A percentile compares a stretch with the other conserved stretches of the same genome.
phyloP scores from a whole-genome alignment of 2,797 vertebrate species.

The Orestias chungarensis region DNA sequence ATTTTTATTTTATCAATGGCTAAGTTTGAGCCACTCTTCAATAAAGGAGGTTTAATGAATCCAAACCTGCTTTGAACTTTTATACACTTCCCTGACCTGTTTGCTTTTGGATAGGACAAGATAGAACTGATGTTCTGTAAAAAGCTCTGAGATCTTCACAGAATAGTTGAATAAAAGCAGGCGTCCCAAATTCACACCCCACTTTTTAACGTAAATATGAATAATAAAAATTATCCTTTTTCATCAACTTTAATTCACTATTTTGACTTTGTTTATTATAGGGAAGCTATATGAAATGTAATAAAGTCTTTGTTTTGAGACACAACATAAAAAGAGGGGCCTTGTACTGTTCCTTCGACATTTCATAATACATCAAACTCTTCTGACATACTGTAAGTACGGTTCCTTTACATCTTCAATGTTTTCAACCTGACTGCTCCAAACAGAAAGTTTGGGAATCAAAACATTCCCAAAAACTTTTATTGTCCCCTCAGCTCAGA shows the following conservation, averaged over 20 bases:
- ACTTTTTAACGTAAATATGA: background rate
- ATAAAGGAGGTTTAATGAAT: too few relatives aligned
- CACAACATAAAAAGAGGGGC: background rate
- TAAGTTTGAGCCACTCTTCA: background rate
- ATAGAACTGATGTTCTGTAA: background rate
- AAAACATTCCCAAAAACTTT: constrained; percentile 73
- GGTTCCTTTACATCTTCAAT: constrained; percentile 36
- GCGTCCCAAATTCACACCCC: background rate
- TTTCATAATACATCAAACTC: constrained; percentile 17
- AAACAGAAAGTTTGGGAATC: constrained; percentile 50
- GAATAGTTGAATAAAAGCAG: background rate
- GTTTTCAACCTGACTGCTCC: constrained; percentile 40
- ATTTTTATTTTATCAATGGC: background rate
- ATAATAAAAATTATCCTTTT: background rate
- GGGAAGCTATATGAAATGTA: background rate
- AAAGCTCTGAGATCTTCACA: background rate
- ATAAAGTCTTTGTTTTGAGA: background rate
- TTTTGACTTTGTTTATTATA: background rate
- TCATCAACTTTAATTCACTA: background rate
- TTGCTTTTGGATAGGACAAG: too few relatives aligned
- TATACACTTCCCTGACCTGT: background rate
- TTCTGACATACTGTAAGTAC: constrained; percentile 12
- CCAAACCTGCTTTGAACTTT: background rate
- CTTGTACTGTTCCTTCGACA: background rate
- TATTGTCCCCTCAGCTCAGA: constrained; percentile 81